Base-by-base conservation (phyloP, 2,888 invertebrate genomes). In the Rhogogaster chlorosoma region DNA sequence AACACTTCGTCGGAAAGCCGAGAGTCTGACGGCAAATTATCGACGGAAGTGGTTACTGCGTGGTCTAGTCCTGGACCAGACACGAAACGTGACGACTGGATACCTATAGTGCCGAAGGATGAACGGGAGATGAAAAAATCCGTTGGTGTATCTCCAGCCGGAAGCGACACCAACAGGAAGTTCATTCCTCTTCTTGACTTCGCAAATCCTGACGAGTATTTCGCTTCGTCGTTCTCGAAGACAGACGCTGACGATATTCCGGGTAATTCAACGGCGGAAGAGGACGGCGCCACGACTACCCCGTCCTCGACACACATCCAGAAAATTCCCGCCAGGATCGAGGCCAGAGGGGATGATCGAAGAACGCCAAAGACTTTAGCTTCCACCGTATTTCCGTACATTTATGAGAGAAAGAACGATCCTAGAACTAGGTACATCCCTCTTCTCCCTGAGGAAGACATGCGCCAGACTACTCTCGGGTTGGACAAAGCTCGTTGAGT, bases 361-460 rank as follows among this genome's bases (percentile, higher is more conserved):
- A 75, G 38, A 57, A 83, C 85, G 82, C 53, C 29, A 77, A 85
- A 88, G 70, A 3, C 84, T 9, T 22, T 86, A 42, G 78, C 86
- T 18, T 86, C 91, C 2, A 90, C 93, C 86, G 88, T 92, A 4
- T 93, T 93, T 84, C 93, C 93, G 1, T 93, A 93, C 84, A 91
- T 91, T 4, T 93, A 93, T 85, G 93, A 93, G 64, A 90, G 90
- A n/a, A 91, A 90, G 78, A 92, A 90, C 32, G 93, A 93, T 87
- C 91, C 91, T 0, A 89, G 90, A 82, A 93, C 93, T n/a, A 91
- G 92, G 57, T 93, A 93, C 80, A 93, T 93, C 85, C 93, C 93
- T n/a, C 84, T 93, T 64, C 88, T 92, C 38, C 91, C 93, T 0
- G 90, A 91, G 32, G 92, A 92, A 57, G 93, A 93, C 49, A 87